Evolutionary conservation across 2,797 vertebrate species (phyloP).

Genomic region (Lemur catta): DNA sequence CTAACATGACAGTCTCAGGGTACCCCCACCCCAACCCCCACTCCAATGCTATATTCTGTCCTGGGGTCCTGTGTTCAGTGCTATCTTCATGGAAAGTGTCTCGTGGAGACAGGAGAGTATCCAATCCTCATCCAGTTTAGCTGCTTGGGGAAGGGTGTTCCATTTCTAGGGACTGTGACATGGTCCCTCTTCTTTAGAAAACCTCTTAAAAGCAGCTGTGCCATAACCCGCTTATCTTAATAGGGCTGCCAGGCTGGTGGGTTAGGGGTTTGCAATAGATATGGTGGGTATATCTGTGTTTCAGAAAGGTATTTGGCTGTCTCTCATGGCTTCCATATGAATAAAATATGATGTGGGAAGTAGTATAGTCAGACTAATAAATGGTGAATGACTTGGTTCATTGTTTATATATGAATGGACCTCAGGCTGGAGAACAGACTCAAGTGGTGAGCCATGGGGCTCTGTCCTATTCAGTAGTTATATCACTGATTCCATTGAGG

Average conservation of each 20-base stretch:
- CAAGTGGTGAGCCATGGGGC: neutral
- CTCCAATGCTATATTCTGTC: neutral
- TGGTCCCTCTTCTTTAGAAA: neutral
- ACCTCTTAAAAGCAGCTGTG: slow-evolving; percentile 30
- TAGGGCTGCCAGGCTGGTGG: neutral
- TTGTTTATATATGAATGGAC: slow-evolving; percentile 9
- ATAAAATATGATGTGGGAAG: slow-evolving; percentile 4
- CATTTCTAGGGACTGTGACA: neutral
- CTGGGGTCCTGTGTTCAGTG: slow-evolving; percentile 33
- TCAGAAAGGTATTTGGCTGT: neutral
- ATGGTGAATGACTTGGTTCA: slow-evolving; percentile 18
- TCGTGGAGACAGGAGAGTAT: neutral
- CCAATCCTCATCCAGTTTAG: neutral
- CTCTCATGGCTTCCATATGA: neutral
- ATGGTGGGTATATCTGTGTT: neutral
- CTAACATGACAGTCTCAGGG: slow-evolving; percentile 53
- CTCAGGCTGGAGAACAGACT: neutral
- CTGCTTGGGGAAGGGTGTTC: neutral
- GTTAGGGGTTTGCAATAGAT: neutral
- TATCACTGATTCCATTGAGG: slow-evolving; percentile 32
- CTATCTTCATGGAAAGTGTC: neutral
- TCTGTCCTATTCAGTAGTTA: neutral
- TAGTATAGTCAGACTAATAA: slow-evolving; percentile 9
- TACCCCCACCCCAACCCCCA: neutral
- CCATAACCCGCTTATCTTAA: neutral